These are phyloP conservation scores for Phyllopteryx taeniolatus DNA, from an alignment of 2,113 vertebrate genomes.

Conservation along the genomic window DNA sequence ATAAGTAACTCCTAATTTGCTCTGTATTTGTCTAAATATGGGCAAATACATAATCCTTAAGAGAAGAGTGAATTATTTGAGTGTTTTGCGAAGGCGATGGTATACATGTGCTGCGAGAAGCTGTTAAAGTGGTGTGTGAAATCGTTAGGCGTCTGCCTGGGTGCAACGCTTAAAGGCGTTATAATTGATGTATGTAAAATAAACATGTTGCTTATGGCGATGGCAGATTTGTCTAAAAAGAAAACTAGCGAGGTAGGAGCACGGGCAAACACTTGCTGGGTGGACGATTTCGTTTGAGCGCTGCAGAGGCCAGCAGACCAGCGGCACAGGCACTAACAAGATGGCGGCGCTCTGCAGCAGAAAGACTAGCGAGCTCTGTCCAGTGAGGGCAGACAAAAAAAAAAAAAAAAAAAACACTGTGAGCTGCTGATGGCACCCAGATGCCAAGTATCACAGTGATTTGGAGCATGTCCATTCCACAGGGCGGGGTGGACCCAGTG, in stretches of 20 bases:
- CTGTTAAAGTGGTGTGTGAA: background rate
- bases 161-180: conserved; percentile 35
- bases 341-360: conserved; percentile 65
- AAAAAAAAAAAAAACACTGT: conserved; percentile 11
- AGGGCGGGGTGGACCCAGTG: conserved; percentile 40
- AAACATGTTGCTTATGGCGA: background rate
- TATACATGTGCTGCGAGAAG: background rate
- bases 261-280: conserved; percentile 37
- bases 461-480: conserved; percentile 41
- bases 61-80: background rate
- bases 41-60: background rate
- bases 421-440: conserved; percentile 45
- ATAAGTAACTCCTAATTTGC: no score
- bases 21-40: background rate
- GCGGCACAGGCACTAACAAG: conserved; percentile 56
- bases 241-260: conserved; percentile 15
- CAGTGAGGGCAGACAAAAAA: conserved; percentile 43
- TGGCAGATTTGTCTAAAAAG: conserved; percentile 14
- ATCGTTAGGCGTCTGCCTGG: conserved; percentile 22
- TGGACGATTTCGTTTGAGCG: conserved; percentile 44
- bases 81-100: background rate
- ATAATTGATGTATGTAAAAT: conserved; percentile 30
- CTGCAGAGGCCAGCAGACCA: conserved; percentile 45
- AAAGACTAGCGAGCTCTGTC: conserved; percentile 42
- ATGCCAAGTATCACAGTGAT: conserved; percentile 60